Evolutionary conservation across 2,113 vertebrate species (phyloP).

Genomic region (Erinaceus europaeus): DNA sequence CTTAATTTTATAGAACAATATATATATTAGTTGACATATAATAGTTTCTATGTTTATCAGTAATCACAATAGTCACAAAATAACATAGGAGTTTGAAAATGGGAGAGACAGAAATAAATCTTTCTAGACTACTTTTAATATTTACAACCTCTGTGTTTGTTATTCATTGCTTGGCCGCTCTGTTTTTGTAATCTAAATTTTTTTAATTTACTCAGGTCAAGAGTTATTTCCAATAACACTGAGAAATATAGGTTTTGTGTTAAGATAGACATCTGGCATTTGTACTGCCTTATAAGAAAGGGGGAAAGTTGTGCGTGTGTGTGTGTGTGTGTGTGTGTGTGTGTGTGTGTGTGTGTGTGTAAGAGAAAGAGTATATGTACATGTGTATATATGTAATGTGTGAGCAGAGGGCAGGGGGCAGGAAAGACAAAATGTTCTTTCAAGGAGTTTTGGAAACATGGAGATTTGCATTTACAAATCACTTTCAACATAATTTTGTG

Average conservation of each 20-base stretch:
- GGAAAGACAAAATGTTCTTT: not conserved
- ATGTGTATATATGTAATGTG: not conserved
- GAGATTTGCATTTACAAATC: slow-evolving; percentile 16
- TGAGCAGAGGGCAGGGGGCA: not conserved
- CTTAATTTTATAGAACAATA: not conserved
- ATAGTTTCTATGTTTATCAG: not conserved
- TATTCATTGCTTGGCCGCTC: not conserved
- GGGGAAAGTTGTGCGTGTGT: too few species aligned
- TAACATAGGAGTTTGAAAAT: not conserved
- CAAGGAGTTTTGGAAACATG: not conserved
- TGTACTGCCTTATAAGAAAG: too few species aligned
- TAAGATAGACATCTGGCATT: too few species aligned
- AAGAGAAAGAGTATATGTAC: not conserved
- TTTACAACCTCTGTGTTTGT: not conserved
- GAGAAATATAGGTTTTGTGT: not conserved
- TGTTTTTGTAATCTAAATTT: not conserved
- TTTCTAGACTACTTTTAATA: not conserved
- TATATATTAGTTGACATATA: not conserved
- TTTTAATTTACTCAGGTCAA: not conserved
- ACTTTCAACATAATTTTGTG: not conserved
- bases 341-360: not conserved
- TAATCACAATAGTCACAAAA: not conserved
- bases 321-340: not conserved
- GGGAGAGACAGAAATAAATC: not conserved
- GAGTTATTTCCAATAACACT: not conserved